These are phyloP conservation scores for Elaphurus davidianus DNA, from an alignment of 2,113 vertebrate genomes.

Conservation along the genomic window DNA sequence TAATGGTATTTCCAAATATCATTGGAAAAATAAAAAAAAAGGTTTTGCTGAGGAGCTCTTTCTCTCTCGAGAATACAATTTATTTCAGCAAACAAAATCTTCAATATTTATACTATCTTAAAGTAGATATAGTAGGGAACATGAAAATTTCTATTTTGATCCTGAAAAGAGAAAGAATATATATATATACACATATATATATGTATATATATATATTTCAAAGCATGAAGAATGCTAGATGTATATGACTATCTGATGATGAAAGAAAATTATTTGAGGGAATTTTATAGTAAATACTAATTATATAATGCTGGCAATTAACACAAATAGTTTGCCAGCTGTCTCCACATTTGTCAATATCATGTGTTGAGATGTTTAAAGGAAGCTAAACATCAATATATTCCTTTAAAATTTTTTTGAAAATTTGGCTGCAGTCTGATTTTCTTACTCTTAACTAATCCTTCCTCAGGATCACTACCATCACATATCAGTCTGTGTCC, in stretches of 20 bases:
- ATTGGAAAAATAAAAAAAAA: not conserved
- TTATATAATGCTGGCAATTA: not conserved
- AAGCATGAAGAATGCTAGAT: not conserved
- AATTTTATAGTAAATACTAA: not conserved
- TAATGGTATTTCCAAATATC: not conserved
- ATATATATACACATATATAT: not conserved
- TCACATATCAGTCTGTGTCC: not conserved
- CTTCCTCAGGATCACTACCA: not conserved
- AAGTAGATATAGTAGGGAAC: not conserved
- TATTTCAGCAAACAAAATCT: conserved; percentile 1
- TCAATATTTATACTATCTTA: conserved; percentile 25
- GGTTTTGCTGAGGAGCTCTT: not conserved
- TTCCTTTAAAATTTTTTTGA: not conserved
- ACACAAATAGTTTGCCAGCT: not conserved
- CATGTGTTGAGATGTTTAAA: not conserved
- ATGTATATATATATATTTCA: not conserved
- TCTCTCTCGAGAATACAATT: not conserved
- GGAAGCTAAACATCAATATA: not conserved
- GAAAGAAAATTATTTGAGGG: not conserved
- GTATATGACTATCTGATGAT: not conserved
- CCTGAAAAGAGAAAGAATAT: not conserved
- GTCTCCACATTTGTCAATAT: not conserved
- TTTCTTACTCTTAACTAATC: conserved; percentile 6
- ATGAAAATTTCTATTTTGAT: not conserved
- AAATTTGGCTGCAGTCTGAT: not conserved